Percentiles rank a stretch among this genome's conserved stretches.
Evolutionary conservation across 2,888 invertebrate species (phyloP).

Genomic region (Rotaria socialis): DNA sequence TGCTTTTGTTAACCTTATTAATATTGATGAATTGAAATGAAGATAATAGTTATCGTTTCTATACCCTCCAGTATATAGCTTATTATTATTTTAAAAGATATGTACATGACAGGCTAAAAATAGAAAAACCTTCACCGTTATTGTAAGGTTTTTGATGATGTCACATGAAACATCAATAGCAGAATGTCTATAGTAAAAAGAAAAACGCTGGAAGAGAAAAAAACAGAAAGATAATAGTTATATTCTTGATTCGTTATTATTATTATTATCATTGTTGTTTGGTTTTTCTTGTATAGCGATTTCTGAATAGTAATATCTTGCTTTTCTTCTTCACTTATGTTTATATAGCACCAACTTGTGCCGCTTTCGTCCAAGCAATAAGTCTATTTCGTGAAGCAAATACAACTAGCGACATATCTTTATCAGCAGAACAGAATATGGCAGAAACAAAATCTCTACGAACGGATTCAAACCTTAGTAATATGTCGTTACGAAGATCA

Average conservation of each 20-base stretch:
- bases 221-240: neutral
- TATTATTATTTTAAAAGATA: neutral
- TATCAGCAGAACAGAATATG: neutral
- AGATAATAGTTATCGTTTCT: neutral
- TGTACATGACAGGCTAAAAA: neutral
- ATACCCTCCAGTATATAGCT: neutral
- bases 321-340: neutral
- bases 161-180: conserved; percentile 1
- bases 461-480: neutral
- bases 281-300: neutral
- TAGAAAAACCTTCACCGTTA: neutral
- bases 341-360: conserved; percentile 22
- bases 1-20: neutral
- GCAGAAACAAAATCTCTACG: neutral
- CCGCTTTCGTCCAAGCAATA: conserved; percentile 30
- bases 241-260: conserved; percentile 19
- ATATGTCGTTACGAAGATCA: too few species aligned
- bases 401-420: neutral
- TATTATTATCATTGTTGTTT: neutral
- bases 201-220: neutral
- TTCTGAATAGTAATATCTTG: neutral
- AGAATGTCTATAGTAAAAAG: neutral
- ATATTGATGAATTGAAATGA: neutral
- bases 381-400: neutral
- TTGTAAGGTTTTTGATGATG: neutral